A percentile compares a stretch with the other conserved stretches of the same genome.
Evolutionary conservation across 2,113 vertebrate genomes (phyloP).

Genomic region (Mormyrus lacerda): DNA sequence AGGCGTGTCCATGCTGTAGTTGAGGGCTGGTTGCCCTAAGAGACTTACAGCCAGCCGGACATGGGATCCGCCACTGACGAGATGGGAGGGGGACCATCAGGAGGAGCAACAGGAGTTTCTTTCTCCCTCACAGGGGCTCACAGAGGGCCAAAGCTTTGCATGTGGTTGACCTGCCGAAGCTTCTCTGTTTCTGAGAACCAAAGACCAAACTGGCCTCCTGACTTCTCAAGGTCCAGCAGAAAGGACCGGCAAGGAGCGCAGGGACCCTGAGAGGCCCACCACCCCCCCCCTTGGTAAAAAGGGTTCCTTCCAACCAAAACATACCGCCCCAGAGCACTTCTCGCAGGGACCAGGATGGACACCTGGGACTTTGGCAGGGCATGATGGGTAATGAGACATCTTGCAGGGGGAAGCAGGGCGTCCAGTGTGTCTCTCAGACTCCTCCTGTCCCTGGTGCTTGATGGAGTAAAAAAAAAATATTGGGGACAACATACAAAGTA

Average conservation of each 20-base stretch:
- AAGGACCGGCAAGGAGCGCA: not conserved
- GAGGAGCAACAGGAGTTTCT: not conserved
- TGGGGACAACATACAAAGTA: not conserved
- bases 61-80: not conserved
- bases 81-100: not conserved
- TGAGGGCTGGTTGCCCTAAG: not conserved
- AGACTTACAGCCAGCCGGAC: not conserved
- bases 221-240: not conserved
- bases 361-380: not conserved
- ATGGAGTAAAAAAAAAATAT: not conserved
- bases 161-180: constrained; percentile 17
- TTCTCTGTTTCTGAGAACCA: not conserved
- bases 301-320: not conserved
- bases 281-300: not conserved
- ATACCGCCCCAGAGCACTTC: not conserved
- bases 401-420: not conserved
- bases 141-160: constrained; percentile 4
- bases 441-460: not conserved
- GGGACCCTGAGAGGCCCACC: too few species aligned
- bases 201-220: not conserved
- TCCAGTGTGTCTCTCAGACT: not conserved
- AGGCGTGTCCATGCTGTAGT: constrained; percentile 41
- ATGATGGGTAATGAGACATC: not conserved
- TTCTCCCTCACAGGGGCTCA: not conserved
- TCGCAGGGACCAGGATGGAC: not conserved